Evolutionary conservation across 2,113 vertebrate species (phyloP).

Genomic region (Sinosuthora webbiana): DNA sequence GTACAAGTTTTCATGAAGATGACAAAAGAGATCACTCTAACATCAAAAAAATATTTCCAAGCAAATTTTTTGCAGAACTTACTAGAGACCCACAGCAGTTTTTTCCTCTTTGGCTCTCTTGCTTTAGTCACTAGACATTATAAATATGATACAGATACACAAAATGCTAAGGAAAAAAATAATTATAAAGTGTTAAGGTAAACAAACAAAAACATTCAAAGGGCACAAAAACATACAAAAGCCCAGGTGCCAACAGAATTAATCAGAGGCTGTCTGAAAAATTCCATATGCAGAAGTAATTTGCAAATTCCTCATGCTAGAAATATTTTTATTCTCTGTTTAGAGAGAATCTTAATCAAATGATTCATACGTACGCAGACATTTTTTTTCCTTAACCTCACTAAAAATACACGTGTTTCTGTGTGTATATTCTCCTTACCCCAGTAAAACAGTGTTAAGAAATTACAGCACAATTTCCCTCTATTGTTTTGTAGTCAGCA

Average conservation of each 20-base stretch:
- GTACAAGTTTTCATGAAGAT: background rate
- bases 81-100: background rate
- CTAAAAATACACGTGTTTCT: rapidly evolving
- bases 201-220: background rate
- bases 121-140: background rate
- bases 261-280: background rate
- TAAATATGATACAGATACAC: background rate
- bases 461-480: background rate
- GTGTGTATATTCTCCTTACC: background rate
- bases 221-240: background rate
- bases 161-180: background rate
- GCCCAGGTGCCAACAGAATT: background rate
- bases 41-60: background rate
- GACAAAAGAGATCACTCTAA: background rate
- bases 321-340: background rate
- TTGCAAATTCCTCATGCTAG: background rate
- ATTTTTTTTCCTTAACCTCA: background rate
- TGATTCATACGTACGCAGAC: background rate
- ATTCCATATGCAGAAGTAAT: background rate
- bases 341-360: background rate
- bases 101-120: background rate
- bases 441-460: background rate
- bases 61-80: background rate
- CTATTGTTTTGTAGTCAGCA: background rate
- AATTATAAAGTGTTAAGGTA: background rate